Evolutionary conservation across 2,113 vertebrate species (phyloP), one percentile per base, ranked within the genome.

Genomic region (Eulacestoma nigropectus): DNA sequence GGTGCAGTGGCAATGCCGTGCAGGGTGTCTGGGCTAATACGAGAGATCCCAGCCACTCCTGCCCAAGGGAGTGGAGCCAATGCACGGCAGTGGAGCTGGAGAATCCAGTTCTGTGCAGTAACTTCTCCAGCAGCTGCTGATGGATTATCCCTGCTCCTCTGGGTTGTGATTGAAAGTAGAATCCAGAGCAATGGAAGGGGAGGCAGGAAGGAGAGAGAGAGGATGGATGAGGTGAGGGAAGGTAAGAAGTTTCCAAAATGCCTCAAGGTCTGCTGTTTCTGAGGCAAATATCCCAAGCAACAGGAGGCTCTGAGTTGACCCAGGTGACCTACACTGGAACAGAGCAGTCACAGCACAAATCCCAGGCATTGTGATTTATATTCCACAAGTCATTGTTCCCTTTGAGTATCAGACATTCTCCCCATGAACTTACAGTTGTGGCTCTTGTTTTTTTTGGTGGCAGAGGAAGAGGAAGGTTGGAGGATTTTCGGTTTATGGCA

Each of bases 391-490:
- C 68, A 59, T 63, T 35, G 56, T 2, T 67, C 63, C 72, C 29
- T 63, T 13, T 6, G 29, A 12, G 14, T 25, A 41, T 42, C 41
- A 80, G 39, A 84, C 29, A 56, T 41, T 74, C 26, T 74, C 62
- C 33, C 0, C 7, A 63, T 11, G 23, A 95, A 98, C 98, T 98
- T 63, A 99, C 99, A 95, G 98, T 98, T 82, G 98, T 98, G 55
- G 96, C 73, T 93, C 99, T 98, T 21, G 97, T 98, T 98, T 98
- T 99, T 98, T 99, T 99, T 82, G 99, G 99, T 81, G 99, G 99
- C 89, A 99, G 97, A 41, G 99, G 99, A 89, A 99, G 97, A 78
- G 99, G 99, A 84, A 98, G 98, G 95, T 98, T 99, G 87, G 98
- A 99, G 63, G 98, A 97, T 97, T 99, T 99, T 94, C 98, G 96